Base-by-base conservation (phyloP, 2,797 vertebrate species). In the Gadopsis bispinosus region DNA sequence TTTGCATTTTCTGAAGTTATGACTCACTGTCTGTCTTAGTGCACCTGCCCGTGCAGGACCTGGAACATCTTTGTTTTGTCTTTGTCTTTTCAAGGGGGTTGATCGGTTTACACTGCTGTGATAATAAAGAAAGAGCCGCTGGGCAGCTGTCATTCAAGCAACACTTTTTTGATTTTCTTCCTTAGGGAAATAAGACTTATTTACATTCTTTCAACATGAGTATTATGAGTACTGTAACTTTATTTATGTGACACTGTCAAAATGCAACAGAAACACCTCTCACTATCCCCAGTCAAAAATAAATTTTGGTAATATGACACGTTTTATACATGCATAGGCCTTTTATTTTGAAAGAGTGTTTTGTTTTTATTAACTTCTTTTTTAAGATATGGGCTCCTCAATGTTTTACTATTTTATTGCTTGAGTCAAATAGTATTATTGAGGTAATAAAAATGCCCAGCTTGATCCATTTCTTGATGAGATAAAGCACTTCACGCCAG, bases 381-480 rank as follows among this genome's bases (percentile, higher is more conserved):
- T 64, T 67, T 14, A 20, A 72, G 26, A 62, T 54, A n/a, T 48
- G 33, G 1, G 31, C 1, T 3, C 10, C 65, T 60, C 66, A 20
- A 61, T 65, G 29, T 58, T 77, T 71, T 45, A 29, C 7, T 33
- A 19, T 66, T 73, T 53, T 51, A 71, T 58, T 50, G 54, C 48
- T 19, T 2, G 14, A 53, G 29, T 55, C 19, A 66, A 60, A 58
- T 19, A 62, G 60, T 60, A 19, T 22, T 48, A 48, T 48, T 17
- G 50, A 48, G 20, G 51, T 31, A 61, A 83, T 80, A 66, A 73
- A 75, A 75, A 69, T 22, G 39, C 51, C 20, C 0, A 4, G 19
- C 48, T 56, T 64, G 19, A 73, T 75, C 70, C 50, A 56, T 69
- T 73, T 73, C 14, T 47, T 62, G 75, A 83, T 81, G 63, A 84